Evolutionary conservation across 2,113 vertebrate genomes (phyloP), one percentile per base, ranked within the genome.

Genomic region (Ondatra zibethicus): DNA sequence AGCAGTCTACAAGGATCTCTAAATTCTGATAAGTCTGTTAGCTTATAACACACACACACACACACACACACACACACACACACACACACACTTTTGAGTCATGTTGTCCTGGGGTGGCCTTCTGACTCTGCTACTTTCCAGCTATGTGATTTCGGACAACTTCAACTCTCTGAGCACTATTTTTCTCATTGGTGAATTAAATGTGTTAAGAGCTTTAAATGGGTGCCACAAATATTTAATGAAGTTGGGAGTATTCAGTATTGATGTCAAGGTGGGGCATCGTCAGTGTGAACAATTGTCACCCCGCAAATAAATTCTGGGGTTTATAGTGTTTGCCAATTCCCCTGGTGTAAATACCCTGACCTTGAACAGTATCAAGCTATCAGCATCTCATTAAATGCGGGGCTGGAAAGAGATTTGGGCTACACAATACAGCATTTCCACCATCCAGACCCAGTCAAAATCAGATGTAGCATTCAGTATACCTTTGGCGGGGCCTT

Each of bases 301-400:
- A 5, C 23, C 80, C 73, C 1, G 0, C 9, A n/a, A 21, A 81
- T 29, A 61, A 85, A 77, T 3, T 12, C 52, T 75, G 42, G 29
- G 12, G 33, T 58, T 73, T 58, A 33, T 0, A 17, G 2, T 45
- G 36, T n/a, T 72, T 45, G 52, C 87, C 73, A 42, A 5, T 73
- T 89, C 31, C 77, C 33, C 42, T 73, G 66, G 86, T 63, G 42
- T 58, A 90, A 88, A 85, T 72, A 50, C 31, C 52, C 93, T 86
- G 31, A 33, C 65, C 36, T 1, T 4, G 7, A 84, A 33, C 52
- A 19, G 47, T 10, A 70, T 11, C 5, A 42, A 21, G 86, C 33
- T 77, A 63, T 39, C 16, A 31, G 31, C 58, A 17, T 21, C 85
- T 93, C 42, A 36, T 52, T 25, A 11, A 66, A 85, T 21, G 1